These are phyloP conservation scores for Drosophila setosimentum DNA, from an alignment of 2,888 invertebrate genomes.

Conservation along the genomic window DNA sequence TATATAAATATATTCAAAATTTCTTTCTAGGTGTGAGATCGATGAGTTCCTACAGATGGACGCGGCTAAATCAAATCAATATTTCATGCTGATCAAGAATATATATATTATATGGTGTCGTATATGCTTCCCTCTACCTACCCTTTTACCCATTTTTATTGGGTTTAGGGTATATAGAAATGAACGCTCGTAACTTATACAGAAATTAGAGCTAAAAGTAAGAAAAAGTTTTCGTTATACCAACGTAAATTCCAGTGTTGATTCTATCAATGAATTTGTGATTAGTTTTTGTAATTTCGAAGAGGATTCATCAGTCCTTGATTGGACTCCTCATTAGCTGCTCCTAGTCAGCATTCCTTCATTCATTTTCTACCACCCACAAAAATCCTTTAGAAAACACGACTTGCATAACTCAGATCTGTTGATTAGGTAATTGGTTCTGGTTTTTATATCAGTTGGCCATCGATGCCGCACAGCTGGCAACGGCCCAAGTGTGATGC, in stretches of 20 bases:
- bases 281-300: not conserved
- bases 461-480: constrained; percentile 60
- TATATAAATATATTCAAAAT: not conserved
- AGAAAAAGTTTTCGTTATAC: not conserved
- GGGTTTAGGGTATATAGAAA: not conserved
- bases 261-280: not conserved
- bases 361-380: not conserved
- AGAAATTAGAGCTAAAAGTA: not conserved
- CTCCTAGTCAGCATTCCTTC: not conserved
- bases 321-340: not conserved
- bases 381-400: not conserved
- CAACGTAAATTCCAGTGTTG: not conserved
- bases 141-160: not conserved
- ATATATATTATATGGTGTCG: not conserved
- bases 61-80: not conserved
- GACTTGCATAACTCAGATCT: constrained; percentile 21
- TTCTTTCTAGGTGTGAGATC: not conserved
- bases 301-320: not conserved
- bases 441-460: constrained; percentile 52
- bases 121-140: not conserved
- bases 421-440: constrained; percentile 45
- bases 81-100: not conserved
- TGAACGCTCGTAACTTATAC: not conserved
- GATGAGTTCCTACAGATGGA: not conserved
- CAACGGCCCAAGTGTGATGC: constrained; percentile 31